Base-by-base conservation (phyloP, 2,888 invertebrate species). In the Drosophila tanythrix region DNA sequence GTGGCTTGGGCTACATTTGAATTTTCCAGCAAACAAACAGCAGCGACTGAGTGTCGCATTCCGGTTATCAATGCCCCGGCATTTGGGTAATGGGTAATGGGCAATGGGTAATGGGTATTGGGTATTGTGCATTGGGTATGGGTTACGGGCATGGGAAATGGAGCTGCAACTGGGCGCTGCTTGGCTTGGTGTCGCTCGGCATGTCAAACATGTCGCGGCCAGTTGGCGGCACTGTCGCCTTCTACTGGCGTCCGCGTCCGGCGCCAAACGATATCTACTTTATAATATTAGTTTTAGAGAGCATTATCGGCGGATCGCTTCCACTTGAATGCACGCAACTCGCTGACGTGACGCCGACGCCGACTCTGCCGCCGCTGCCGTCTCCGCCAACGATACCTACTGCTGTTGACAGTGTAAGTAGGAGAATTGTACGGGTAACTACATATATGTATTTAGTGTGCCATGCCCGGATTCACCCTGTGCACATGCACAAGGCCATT, bases 171-270 rank as follows among this genome's bases (percentile, higher is more conserved):
- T 69, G 65, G 48, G 50, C 40, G 62, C 63, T 65, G 56, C 59
- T 33, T 33, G 35, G 46, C 36, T 65, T 70, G 66, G 88, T 87
- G 84, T 86, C 84, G 89, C 82, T 81, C 73, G 84, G 82, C 83
- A 88, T 91, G 91, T 91, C 92, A 91, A 87, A 91, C 87, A 83
- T 81, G 91, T 82, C 92, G 91, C 92, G 92, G 92, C 91, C 90
- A 78, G 83, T 89, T 91, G 91, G 91, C 92, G 92, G 91, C 92
- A 86, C 82, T 78, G 90, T 80, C 82, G 88, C 76, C 79, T 79
- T 82, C 78, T 83, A 83, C 83, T 81, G 77, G 75, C 79, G 76
- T 73, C 76, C 74, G 74, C 76, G 91, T 81, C 82, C 83, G 91
- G 91, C 91, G 91, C 91, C 91, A 92, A 84, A 63, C 70, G 84